These are phyloP conservation scores for Empidonax traillii DNA, from an alignment of 2,113 vertebrate species.

Conservation along the genomic window DNA sequence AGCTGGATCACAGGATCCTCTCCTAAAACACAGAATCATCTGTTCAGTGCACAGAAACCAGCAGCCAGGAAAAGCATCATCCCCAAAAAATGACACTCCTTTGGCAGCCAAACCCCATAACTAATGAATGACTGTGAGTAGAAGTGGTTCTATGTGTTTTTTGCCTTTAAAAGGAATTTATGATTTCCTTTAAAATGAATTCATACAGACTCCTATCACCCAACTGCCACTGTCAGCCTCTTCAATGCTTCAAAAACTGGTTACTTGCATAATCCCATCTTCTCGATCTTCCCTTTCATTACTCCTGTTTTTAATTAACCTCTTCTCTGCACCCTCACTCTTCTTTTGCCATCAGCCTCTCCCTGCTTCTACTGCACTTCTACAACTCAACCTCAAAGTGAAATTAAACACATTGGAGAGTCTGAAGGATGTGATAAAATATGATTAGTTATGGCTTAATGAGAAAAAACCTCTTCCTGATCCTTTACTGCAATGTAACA, in stretches of 20 bases:
- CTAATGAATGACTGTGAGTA: accelerated
- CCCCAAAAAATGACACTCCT: background rate
- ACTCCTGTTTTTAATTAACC: background rate
- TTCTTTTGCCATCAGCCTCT: background rate
- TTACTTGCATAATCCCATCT: background rate
- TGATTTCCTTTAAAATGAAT: background rate
- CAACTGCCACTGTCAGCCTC: background rate
- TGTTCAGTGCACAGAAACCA: background rate
- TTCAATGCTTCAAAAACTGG: background rate
- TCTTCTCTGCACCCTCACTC: background rate
- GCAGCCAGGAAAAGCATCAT: background rate
- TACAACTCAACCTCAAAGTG: background rate
- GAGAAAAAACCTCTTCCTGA: background rate
- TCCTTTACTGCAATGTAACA: background rate
- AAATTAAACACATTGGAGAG: background rate
- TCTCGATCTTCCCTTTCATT: background rate
- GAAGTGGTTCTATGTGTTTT: accelerated
- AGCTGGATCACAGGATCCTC: slow-evolving; percentile 73
- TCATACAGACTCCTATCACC: background rate
- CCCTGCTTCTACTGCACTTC: background rate
- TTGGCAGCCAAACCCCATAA: background rate
- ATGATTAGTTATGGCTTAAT: background rate
- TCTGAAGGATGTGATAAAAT: background rate
- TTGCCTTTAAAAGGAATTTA: background rate
- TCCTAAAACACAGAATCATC: slow-evolving; percentile 15